phyloP scores from a whole-genome alignment of 2,797 vertebrate species.

The Nothura maculosa region DNA sequence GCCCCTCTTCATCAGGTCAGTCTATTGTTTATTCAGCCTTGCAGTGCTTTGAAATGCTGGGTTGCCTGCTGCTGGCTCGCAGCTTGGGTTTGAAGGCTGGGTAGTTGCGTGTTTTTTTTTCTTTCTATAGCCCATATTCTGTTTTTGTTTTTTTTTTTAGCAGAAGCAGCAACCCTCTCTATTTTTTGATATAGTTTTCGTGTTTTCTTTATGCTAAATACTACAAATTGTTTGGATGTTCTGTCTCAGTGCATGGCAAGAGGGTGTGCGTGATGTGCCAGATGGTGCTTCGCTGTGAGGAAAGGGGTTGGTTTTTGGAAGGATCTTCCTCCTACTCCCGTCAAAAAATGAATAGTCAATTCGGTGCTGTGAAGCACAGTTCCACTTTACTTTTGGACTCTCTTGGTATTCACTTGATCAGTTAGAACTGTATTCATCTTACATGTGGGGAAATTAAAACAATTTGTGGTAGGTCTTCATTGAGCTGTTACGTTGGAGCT shows the following conservation, averaged over 20 bases:
- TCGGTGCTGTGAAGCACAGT: neutral
- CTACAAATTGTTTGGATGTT: neutral
- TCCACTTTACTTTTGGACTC: neutral
- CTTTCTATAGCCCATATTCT: neutral
- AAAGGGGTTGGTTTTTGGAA: neutral
- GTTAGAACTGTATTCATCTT: neutral
- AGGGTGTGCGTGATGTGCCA: neutral
- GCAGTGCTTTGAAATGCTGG: fast-evolving
- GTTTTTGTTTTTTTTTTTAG: neutral
- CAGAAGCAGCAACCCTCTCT: neutral
- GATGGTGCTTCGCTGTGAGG: neutral
- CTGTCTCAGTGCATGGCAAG: fast-evolving
- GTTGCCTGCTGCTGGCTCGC: neutral
- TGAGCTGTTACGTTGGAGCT: neutral
- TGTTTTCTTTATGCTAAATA: neutral
- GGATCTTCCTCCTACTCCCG: neutral
- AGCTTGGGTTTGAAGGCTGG: fast-evolving
- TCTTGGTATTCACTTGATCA: neutral
- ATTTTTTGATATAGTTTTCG: neutral
- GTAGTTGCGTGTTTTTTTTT: fast-evolving
- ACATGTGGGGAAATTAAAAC: fast-evolving
- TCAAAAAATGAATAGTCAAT: neutral
- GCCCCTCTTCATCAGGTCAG: neutral
- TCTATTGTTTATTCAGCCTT: neutral
- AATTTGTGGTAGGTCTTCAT: fast-evolving